Percentiles rank a stretch among this genome's conserved stretches.
These are phyloP conservation scores for Limnephilus auricula DNA, from an alignment of 2,888 invertebrate genomes.

Conservation along the genomic window DNA sequence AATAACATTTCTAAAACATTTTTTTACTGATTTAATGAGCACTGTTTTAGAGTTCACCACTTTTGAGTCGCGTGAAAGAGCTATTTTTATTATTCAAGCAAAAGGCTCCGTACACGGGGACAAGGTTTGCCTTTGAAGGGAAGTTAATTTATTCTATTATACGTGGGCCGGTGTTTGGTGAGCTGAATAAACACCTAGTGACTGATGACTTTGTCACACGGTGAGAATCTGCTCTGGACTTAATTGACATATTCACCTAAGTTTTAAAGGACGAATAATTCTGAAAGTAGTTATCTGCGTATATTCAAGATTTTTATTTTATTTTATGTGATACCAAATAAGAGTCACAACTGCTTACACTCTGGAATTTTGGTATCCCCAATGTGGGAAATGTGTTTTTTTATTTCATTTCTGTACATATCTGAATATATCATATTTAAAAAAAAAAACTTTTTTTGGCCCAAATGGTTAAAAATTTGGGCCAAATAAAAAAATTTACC, in stretches of 20 bases:
- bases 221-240: background rate
- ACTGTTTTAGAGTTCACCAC: background rate
- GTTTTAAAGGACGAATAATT: background rate
- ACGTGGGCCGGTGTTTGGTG: background rate
- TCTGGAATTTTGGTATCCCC: too few relatives aligned
- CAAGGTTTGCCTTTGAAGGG: conserved; percentile 26
- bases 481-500: too few relatives aligned
- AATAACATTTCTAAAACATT: background rate
- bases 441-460: too few relatives aligned
- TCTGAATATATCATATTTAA: too few relatives aligned
- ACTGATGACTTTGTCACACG: background rate
- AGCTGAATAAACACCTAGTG: conserved; percentile 9
- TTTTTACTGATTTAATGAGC: background rate
- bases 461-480: too few relatives aligned
- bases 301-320: too few relatives aligned
- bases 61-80: background rate
- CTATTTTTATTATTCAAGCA: background rate
- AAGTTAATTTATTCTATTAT: conserved; percentile 55
- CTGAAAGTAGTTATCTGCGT: background rate
- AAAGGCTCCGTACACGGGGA: background rate
- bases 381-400: too few relatives aligned
- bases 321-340: too few relatives aligned
- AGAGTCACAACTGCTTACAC: too few relatives aligned
- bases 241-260: background rate
- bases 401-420: too few relatives aligned